These are phyloP conservation scores for Platysternon megacephalum DNA, from an alignment of 2,113 vertebrate genomes.

Conservation along the genomic window DNA sequence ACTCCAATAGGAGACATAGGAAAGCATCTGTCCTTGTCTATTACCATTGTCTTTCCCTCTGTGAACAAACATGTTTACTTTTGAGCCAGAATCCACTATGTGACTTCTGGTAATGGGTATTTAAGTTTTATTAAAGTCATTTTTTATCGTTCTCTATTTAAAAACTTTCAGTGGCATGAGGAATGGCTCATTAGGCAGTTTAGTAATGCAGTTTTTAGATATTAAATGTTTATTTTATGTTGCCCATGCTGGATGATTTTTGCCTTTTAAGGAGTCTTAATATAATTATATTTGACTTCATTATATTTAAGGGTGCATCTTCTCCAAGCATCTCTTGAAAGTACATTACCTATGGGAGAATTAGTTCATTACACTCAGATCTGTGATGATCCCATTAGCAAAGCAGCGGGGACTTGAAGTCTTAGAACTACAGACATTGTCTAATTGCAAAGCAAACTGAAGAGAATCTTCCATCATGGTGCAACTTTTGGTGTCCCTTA, in stretches of 20 bases:
- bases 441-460: not conserved
- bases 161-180: not conserved
- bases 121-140: not conserved
- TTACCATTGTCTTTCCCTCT: not conserved
- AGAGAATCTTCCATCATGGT: not conserved
- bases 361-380: not conserved
- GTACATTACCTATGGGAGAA: conserved; percentile 16
- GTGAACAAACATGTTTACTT: not conserved
- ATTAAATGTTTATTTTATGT: not conserved
- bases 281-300: conserved; percentile 34
- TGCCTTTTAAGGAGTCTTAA: conserved; percentile 58
- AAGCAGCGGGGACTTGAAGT: not conserved
- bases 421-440: conserved; percentile 6
- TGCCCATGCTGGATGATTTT: conserved; percentile 1
- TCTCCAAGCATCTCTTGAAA: conserved; percentile 4
- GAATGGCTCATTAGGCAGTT: not conserved
- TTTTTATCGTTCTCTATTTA: not conserved
- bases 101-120: not conserved
- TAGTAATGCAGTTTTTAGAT: not conserved
- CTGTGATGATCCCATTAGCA: not conserved
- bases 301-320: not conserved
- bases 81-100: not conserved
- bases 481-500: not conserved
- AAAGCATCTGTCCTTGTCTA: not conserved
- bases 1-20: fast-evolving